Conservation (phyloP, 2,113 vertebrate genomes). For the Ia io region DNA sequence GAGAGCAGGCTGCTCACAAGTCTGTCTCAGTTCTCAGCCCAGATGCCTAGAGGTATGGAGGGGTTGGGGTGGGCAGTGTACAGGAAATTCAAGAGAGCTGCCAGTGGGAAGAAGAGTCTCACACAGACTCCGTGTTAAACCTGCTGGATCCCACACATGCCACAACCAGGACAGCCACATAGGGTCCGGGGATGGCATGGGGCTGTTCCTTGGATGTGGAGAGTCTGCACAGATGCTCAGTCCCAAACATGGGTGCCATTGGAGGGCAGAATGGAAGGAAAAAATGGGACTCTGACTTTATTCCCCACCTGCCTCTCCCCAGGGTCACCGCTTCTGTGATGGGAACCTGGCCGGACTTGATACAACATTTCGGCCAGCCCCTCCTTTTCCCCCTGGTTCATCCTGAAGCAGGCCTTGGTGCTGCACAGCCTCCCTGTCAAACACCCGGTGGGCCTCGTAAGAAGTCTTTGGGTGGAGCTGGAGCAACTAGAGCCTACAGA, state of each 20-base stretch:
- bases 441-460: too few relatives aligned
- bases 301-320: neutral
- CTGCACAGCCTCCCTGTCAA: slow-evolving; percentile 68
- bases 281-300: neutral
- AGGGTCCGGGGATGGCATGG: accelerated
- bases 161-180: neutral
- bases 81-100: neutral
- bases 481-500: too few relatives aligned
- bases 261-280: neutral
- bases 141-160: neutral
- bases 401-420: slow-evolving; percentile 89
- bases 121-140: neutral
- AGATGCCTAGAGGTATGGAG: too few relatives aligned
- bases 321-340: slow-evolving; percentile 93
- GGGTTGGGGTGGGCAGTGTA: neutral
- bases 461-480: too few relatives aligned
- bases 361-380: slow-evolving; percentile 92
- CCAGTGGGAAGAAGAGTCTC: neutral
- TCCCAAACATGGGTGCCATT: neutral
- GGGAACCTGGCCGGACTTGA: slow-evolving; percentile 92
- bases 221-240: neutral
- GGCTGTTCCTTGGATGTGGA: too few relatives aligned
- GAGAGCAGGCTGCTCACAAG: neutral
- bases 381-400: slow-evolving; percentile 87
- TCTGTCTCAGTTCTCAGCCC: neutral